These are phyloP conservation scores for Balaenoptera acutorostrata DNA, from an alignment of 2,113 vertebrate species.

Conservation along the genomic window DNA sequence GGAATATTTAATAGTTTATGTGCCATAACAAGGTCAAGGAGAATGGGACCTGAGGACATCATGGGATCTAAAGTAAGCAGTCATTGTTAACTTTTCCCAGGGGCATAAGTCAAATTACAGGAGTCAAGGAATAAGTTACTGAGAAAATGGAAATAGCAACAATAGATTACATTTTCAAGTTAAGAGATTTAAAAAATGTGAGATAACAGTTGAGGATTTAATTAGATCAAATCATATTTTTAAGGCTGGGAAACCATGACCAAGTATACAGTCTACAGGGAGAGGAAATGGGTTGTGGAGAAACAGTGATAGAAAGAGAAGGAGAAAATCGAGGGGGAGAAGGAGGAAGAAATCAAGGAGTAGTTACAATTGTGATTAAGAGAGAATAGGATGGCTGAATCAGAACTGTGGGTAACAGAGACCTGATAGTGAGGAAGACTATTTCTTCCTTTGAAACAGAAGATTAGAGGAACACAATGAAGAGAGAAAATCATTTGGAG, in stretches of 20 bases:
- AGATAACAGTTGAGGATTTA: background rate
- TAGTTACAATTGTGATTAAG: background rate
- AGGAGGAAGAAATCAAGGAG: background rate
- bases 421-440: background rate
- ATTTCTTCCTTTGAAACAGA: background rate
- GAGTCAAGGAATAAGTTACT: background rate
- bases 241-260: background rate
- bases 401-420: background rate
- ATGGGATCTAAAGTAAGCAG: background rate
- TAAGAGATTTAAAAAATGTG: background rate
- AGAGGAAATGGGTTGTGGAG: background rate
- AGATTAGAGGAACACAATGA: background rate
- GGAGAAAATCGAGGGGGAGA: fast-evolving
- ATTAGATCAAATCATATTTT: background rate
- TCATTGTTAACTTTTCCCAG: background rate
- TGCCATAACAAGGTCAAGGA: background rate
- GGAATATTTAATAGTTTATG: background rate
- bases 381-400: background rate
- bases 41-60: background rate
- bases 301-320: background rate
- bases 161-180: background rate
- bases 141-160: background rate
- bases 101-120: background rate
- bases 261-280: background rate
- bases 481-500: background rate